Base-by-base conservation (phyloP, 2,113 vertebrate species). In the Dicentrarchus labrax region DNA sequence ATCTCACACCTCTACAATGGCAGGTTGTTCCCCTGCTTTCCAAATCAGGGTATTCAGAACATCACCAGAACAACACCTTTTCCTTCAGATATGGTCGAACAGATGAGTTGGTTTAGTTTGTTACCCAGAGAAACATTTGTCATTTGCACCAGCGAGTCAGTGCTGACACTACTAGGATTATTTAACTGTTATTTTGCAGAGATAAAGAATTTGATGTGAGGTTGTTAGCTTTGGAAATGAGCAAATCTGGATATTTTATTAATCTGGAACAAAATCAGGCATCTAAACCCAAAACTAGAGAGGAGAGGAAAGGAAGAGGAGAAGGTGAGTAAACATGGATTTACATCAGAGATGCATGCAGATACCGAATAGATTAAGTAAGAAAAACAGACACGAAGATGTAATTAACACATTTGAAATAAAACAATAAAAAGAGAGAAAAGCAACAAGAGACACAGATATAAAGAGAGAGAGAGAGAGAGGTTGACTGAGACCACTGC, bases 381-480 rank as follows among this genome's bases (percentile, higher is more conserved):
- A 66, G n/a, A 60, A 15, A 60, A 57, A 84, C 60, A 73, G 67
- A 82, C 15, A 80, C 45, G 72, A 21, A 16, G 43, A 45, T 3
- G 38, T 69, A 56, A 86, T 72, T 78, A 36, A 66, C 70, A 50
- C 64, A 60, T 80, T 84, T 85, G 56, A 83, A 82, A 77, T 67
- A 22, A 81, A 73, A 83, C 76, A 85, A 82, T 54, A 61, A 84
- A 61, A 57, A 60, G 48, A 73, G 43, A 82, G 69, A 62, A 82
- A 85, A 64, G 61, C 24, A 86, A 65, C 8, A n/a, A 83, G 51
- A 89, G 50, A 81, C 21, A n/a, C 45, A 84, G 61, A 76, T 53
- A 57, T 8, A 70, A 9, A 60, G 67, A 83, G 17, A 65, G 48
- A 73, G 78, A 48, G 71, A 64, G 24, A 79, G 67, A 78, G 78